Evolutionary conservation across 2,888 invertebrate species (phyloP).

Genomic region (Plebejus argus): DNA sequence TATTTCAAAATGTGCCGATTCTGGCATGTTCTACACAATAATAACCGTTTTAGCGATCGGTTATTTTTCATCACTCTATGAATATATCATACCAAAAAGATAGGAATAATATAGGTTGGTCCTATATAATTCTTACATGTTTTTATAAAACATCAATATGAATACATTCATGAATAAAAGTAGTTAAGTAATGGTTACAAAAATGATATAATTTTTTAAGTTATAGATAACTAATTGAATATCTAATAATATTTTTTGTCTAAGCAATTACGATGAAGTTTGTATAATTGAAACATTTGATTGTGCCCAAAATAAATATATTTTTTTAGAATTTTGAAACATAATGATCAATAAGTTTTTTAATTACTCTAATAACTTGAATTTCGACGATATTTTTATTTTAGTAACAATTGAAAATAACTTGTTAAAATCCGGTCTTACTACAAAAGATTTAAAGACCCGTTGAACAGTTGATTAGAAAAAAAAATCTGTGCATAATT

Average conservation of each 20-base stretch:
- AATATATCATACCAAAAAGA: constrained; percentile 1
- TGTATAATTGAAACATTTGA: not conserved
- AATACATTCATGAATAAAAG: not conserved
- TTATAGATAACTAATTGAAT: not conserved
- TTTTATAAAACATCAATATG: not conserved
- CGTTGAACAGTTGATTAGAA: too few species aligned
- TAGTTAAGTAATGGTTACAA: not conserved
- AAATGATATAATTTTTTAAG: not conserved
- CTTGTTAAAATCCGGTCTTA: constrained; percentile 7
- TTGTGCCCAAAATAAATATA: not conserved
- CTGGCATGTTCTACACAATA: not conserved
- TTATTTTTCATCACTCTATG: not conserved
- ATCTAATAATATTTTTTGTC: not conserved
- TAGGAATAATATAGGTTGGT: constrained; percentile 4
- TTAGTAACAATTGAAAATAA: not conserved
- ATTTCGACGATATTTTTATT: not conserved
- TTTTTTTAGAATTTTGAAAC: not conserved
- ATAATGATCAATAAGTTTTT: not conserved
- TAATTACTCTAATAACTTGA: not conserved
- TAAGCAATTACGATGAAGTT: not conserved
- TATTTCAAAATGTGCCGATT: constrained; percentile 32
- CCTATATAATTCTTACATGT: constrained; percentile 7
- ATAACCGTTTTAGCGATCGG: not conserved
- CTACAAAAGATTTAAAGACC: too few species aligned
- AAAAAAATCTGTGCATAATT: too few species aligned